Base-by-base conservation (phyloP, 2,888 invertebrate genomes). In the Phymatocera aterrima region DNA sequence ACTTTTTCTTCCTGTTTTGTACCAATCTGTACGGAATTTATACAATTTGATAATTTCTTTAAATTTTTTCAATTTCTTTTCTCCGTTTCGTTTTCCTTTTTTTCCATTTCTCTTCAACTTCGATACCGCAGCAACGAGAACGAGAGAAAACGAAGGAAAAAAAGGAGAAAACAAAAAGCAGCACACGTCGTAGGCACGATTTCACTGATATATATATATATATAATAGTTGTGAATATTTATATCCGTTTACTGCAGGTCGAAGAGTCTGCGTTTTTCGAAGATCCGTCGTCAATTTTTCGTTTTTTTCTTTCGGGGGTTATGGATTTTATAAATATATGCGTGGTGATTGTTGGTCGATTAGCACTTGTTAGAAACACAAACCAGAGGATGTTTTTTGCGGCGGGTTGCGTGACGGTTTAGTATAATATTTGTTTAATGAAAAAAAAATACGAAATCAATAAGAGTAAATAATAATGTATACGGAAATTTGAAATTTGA, bases 321-420 rank as follows among this genome's bases (percentile, higher is more conserved):
- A n/a, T n/a, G n/a, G n/a, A n/a, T n/a, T n/a, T n/a, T n/a, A n/a
- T n/a, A n/a, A n/a, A n/a, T n/a, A n/a, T n/a, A n/a, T n/a, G n/a
- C n/a, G n/a, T n/a, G n/a, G n/a, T n/a, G n/a, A n/a, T n/a, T 40
- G 65, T 21, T 37, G 40, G 57, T 57, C 31, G 57, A 75, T 75
- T 75, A 75, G 57, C 75, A 75, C 75, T 78, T 78, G 72, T 78
- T 78, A 72, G 78, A 34, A 57, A 81, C 81, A 81, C 80, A 80
- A 81, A 81, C 80, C 81, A 81, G 77, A 79, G 79, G 78, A 80
- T 79, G 60, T 24, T 18, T 80, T 28, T 61, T 18, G 80, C 70
- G 79, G 60, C 46, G 37, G 51, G 61, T 65, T 31, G 51, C 54
- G 51, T 48, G 60, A 54, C 74, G 43, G 48, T 74, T 78, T 79